Evolutionary conservation across 2,113 vertebrate species (phyloP).

Genomic region (Nyctibius bracteatus): DNA sequence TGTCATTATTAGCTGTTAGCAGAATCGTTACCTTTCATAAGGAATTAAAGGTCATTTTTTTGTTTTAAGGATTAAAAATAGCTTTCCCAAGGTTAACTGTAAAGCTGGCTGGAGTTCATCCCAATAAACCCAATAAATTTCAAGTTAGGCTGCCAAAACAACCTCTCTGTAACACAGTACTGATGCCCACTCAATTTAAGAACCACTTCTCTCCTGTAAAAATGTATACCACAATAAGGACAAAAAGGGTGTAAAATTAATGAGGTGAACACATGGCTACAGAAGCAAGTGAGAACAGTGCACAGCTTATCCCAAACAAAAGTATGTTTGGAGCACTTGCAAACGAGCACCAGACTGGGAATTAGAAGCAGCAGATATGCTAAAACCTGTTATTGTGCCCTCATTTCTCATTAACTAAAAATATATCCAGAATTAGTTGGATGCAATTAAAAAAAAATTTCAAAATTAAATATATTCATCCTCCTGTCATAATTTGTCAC

Average conservation of each 20-base stretch:
- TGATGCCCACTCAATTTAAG: background rate
- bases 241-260: background rate
- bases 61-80: background rate
- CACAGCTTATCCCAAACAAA: background rate
- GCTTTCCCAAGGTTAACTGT: background rate
- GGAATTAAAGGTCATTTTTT: background rate
- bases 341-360: background rate
- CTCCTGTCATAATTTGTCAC: background rate
- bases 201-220: background rate
- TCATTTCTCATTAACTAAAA: background rate
- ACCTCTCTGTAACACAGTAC: background rate
- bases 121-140: background rate
- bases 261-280: background rate
- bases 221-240: background rate
- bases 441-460: background rate
- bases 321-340: background rate
- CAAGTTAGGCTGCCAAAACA: background rate
- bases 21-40: rapidly evolving
- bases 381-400: background rate
- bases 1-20: background rate
- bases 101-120: background rate
- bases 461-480: background rate
- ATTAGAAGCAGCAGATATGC: background rate
- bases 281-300: background rate
- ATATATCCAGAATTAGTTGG: background rate